Evolutionary conservation across 2,888 invertebrate genomes (phyloP), one percentile per base, ranked within the genome.

Genomic region (Sinhomidia bicolor): DNA sequence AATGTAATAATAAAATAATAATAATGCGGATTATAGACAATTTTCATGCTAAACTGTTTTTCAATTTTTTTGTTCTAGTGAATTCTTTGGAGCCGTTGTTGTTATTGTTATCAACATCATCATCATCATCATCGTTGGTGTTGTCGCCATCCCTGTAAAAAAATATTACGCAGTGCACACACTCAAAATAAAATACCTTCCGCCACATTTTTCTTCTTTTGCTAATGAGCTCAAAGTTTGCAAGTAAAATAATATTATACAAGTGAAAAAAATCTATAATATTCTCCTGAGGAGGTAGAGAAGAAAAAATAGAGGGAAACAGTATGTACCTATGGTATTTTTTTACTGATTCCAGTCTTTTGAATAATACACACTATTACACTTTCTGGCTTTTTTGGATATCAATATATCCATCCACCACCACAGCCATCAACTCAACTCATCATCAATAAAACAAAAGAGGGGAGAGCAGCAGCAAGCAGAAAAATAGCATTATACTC

Each of bases 391-490:
- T 36, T 57, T 6, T 41, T 41, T 29, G 10, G 20, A 20, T 71
- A 71, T 41, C 41, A 12, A 20, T 71, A 68, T 71, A 36, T 36
- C 36, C 7, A 36, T 7, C 60, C 12, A 17, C 17, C 41, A 10
- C 20, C 6, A 20, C 10, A 20, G 23, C 29, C 62, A 62, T 62
- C 29, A 62, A 29, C 29, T 12, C 12, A 1, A 6, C 41, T 71
- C 65, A 20, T 71, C 41, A 71, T 41, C 68, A 71, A 71, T 71
- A 71, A 71, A 71, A 71, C 20, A 41, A 65, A 36, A 65, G 5
- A 20, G 26, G 23, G 20, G 10, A 60, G 26, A 9, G 1, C 10
- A 26, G 26, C 20, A 26, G 60, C 0, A n/a, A n/a, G n/a, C n/a
- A n/a, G n/a, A n/a, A n/a, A n/a, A n/a, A n/a, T n/a, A n/a, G 60